Evolutionary conservation across 2,113 vertebrate genomes (phyloP).

Genomic region (Oncorhynchus tshawytscha): DNA sequence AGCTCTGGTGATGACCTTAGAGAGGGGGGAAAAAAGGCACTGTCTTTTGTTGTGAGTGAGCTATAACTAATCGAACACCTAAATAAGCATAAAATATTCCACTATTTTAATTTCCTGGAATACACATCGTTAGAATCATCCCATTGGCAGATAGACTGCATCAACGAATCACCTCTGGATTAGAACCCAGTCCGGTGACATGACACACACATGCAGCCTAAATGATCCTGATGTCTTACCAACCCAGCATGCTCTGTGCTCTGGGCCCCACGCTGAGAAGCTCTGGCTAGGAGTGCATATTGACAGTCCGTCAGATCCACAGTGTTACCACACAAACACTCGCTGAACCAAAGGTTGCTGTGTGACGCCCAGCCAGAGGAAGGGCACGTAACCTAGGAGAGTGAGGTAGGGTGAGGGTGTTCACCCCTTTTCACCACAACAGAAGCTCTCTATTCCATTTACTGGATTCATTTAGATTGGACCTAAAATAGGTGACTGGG

Average conservation of each 20-base stretch:
- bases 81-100: no score
- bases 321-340: conserved; percentile 71
- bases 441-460: no score
- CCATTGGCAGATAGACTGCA: no score
- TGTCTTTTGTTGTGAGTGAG: no score
- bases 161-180: background rate
- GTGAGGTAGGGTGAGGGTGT: background rate
- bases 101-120: no score
- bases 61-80: no score
- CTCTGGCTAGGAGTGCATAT: conserved; percentile 51
- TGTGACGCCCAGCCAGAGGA: conserved; percentile 59
- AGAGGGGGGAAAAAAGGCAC: no score
- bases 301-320: conserved; percentile 52
- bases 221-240: conserved; percentile 33
- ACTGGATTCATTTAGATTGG: conserved; percentile 13
- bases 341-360: conserved; percentile 61
- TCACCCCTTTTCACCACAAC: background rate
- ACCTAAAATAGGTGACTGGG: background rate
- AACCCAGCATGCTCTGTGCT: conserved; percentile 34
- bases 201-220: background rate
- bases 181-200: background rate
- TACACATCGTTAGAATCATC: no score
- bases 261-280: conserved; percentile 20
- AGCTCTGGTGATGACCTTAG: no score
- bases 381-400: background rate